These are phyloP conservation scores for Thelaira solivaga DNA, from an alignment of 2,888 invertebrate species.

Conservation along the genomic window DNA sequence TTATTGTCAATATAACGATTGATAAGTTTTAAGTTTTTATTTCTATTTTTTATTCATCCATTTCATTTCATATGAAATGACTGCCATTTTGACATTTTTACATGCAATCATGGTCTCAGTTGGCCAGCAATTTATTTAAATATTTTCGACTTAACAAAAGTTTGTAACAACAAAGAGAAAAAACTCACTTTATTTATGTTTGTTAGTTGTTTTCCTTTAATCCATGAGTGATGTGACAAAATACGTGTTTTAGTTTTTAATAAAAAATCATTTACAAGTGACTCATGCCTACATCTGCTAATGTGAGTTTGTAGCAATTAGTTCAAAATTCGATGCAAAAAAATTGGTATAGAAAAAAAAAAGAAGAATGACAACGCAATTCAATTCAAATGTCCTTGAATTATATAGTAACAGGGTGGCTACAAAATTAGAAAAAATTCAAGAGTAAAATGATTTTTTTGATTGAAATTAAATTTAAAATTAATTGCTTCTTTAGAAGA, in stretches of 20 bases:
- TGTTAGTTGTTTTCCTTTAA: background rate
- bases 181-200: background rate
- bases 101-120: background rate
- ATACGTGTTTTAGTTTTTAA: conserved; percentile 9
- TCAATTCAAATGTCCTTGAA: conserved; percentile 16
- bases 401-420: no score
- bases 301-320: no score
- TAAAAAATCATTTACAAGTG: background rate
- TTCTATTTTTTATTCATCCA: background rate
- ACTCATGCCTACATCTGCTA: background rate
- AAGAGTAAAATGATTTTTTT: no score
- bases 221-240: background rate
- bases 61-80: background rate
- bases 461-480: no score
- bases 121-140: conserved; percentile 23
- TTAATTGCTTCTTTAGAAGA: no score
- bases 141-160: background rate
- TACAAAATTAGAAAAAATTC: no score
- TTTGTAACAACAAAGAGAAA: background rate
- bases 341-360: background rate
- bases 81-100: conserved; percentile 1
- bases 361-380: background rate
- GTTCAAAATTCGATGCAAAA: background rate
- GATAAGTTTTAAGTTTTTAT: conserved; percentile 26
- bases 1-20: conserved; percentile 38